These are phyloP conservation scores for Gastrophryne carolinensis DNA, from an alignment of 2,797 vertebrate genomes.

Conservation along the genomic window DNA sequence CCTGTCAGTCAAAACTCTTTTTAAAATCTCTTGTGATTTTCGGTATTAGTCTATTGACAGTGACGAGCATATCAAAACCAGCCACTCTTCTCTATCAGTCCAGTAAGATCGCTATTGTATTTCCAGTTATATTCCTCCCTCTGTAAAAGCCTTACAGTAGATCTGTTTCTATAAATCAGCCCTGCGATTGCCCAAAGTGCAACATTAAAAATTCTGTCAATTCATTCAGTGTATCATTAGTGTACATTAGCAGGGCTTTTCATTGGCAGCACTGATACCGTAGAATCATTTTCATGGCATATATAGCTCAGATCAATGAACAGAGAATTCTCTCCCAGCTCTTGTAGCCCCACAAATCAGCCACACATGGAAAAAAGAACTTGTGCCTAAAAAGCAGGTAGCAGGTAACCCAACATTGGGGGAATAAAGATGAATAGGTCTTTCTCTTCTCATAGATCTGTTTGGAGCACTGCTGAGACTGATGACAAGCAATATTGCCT, in stretches of 20 bases:
- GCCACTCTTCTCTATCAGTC: too few species aligned
- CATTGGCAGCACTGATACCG: too few species aligned
- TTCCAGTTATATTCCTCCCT: too few species aligned
- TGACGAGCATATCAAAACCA: too few species aligned
- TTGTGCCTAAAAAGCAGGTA: neutral
- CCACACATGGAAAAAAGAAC: neutral
- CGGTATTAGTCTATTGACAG: too few species aligned
- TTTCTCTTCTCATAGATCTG: neutral
- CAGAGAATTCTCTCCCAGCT: neutral
- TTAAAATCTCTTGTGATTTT: too few species aligned
- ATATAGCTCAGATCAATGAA: neutral
- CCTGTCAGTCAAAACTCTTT: too few species aligned
- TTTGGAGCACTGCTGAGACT: conserved; percentile 12
- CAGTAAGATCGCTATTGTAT: too few species aligned
- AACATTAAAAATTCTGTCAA: neutral
- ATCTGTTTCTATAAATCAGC: neutral
- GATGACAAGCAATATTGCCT: neutral
- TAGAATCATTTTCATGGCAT: neutral
- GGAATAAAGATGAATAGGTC: neutral
- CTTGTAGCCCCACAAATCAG: neutral
- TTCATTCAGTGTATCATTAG: neutral
- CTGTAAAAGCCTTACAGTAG: neutral
- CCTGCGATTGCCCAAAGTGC: neutral
- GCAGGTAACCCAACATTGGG: neutral
- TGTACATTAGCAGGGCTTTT: neutral